Evolutionary conservation across 1,140 invertebrate genomes (phyloP).

Genomic region (Drosophila gunungcola): DNA sequence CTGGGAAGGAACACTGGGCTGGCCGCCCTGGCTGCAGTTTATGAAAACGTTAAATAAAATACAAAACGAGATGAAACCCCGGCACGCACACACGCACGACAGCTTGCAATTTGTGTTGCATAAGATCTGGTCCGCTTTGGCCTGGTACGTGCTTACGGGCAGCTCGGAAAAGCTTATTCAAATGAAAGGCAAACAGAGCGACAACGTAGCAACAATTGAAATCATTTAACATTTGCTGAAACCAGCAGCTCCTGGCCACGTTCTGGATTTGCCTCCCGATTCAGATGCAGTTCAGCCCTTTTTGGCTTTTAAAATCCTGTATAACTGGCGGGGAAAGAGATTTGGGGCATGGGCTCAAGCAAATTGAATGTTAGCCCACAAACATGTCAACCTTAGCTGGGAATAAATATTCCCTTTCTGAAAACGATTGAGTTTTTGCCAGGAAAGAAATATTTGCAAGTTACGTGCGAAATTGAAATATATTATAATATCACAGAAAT

Average conservation of each 20-base stretch:
- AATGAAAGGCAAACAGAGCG: conserved; percentile 53
- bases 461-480: conserved; percentile 6
- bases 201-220: conserved; percentile 58
- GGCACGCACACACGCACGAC: conserved; percentile 36
- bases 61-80: conserved; percentile 30
- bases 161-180: conserved; percentile 34
- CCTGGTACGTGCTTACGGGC: conserved; percentile 42
- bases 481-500: not conserved
- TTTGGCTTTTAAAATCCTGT: conserved; percentile 2
- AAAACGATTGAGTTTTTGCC: conserved; percentile 15
- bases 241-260: conserved; percentile 15
- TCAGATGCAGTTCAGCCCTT: not conserved
- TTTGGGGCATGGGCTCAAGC: not conserved
- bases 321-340: conserved; percentile 7
- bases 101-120: conserved; percentile 49
- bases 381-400: conserved; percentile 13
- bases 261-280: not conserved
- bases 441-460: not conserved
- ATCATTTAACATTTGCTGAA: conserved; percentile 67
- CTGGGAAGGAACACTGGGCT: not conserved
- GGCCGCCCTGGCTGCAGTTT: conserved; percentile 18
- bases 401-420: conserved; percentile 15
- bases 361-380: conserved; percentile 29
- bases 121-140: conserved; percentile 20
- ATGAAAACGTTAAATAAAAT: conserved; percentile 58